Conservation (phyloP, 2,113 vertebrate genomes). For the Cebidichthys violaceus region DNA sequence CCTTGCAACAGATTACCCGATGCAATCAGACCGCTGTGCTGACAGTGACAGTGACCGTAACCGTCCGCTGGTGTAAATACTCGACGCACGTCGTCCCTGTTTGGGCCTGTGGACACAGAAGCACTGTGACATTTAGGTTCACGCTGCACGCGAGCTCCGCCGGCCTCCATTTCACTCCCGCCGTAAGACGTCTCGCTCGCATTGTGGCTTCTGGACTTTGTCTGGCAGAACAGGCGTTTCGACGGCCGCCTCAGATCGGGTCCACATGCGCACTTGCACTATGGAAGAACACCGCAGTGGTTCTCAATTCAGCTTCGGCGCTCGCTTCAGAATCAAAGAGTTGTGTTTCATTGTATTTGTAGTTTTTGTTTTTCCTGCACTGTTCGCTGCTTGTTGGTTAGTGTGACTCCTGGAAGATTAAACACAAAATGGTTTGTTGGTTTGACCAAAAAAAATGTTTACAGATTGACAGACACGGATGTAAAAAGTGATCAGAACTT, state of each 20-base stretch:
- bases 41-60: slow-evolving; percentile 65
- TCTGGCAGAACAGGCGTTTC: slow-evolving; percentile 60
- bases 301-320: slow-evolving; percentile 14
- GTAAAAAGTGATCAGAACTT: slow-evolving; percentile 10
- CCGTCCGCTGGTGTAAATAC: slow-evolving; percentile 65
- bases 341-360: slow-evolving; percentile 31
- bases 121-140: slow-evolving; percentile 53
- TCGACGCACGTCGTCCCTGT: slow-evolving; percentile 27
- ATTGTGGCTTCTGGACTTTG: slow-evolving; percentile 9
- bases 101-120: slow-evolving; percentile 53
- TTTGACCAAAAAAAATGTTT: slow-evolving; percentile 68
- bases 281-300: slow-evolving; percentile 22
- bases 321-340: slow-evolving; percentile 42
- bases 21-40: slow-evolving; percentile 35
- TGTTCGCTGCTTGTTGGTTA: slow-evolving; percentile 25
- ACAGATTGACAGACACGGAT: slow-evolving; percentile 51
- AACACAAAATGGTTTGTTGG: slow-evolving; percentile 23
- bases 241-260: slow-evolving; percentile 40
- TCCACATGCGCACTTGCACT: slow-evolving; percentile 62
- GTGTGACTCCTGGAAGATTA: slow-evolving; percentile 28
- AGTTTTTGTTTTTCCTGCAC: slow-evolving; percentile 20
- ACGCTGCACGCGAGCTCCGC: slow-evolving; percentile 17
- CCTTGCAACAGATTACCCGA: slow-evolving; percentile 40
- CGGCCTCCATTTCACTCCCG: slow-evolving; percentile 23
- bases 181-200: slow-evolving; percentile 18